These are phyloP conservation scores for Oncorhynchus nerka DNA, from an alignment of 2,113 vertebrate genomes.

Conservation along the genomic window DNA sequence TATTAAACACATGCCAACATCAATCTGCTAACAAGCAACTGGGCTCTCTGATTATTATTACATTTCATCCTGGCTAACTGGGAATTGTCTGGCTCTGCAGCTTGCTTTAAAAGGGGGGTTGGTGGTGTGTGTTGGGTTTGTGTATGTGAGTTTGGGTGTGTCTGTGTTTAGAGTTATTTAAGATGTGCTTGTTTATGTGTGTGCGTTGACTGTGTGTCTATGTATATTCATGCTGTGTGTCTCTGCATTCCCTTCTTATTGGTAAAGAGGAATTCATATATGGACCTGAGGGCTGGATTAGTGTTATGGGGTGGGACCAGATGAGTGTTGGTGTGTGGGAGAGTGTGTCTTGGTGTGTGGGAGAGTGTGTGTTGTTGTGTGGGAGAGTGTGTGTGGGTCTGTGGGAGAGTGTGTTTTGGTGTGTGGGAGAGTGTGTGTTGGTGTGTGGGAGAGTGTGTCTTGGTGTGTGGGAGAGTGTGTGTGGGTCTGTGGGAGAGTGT, in stretches of 20 bases:
- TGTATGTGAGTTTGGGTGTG: not conserved
- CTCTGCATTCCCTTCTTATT: constrained; percentile 46
- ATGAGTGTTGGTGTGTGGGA: not conserved
- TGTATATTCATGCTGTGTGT: constrained; percentile 45
- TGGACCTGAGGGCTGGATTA: not conserved
- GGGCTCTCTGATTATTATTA: constrained; percentile 17
- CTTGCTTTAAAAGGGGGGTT: not conserved
- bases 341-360: not conserved
- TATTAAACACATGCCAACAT: constrained; percentile 18
- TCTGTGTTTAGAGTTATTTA: constrained; percentile 9
- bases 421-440: not conserved
- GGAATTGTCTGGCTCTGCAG: constrained; percentile 12
- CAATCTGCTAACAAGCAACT: constrained; percentile 24
- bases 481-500: not conserved
- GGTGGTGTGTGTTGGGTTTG: not conserved
- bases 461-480: no score
- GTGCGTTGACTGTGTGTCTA: constrained; percentile 3
- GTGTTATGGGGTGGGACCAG: constrained; percentile 10
- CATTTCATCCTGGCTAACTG: constrained; percentile 2
- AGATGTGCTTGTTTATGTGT: not conserved
- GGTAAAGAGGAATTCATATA: constrained; percentile 42
- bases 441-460: no score
- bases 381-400: constrained; percentile 18
- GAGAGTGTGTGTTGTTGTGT: constrained; percentile 46
- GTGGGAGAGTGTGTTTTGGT: not conserved